Evolutionary conservation across 2,888 invertebrate species (phyloP).

Genomic region (Elegia similella): DNA sequence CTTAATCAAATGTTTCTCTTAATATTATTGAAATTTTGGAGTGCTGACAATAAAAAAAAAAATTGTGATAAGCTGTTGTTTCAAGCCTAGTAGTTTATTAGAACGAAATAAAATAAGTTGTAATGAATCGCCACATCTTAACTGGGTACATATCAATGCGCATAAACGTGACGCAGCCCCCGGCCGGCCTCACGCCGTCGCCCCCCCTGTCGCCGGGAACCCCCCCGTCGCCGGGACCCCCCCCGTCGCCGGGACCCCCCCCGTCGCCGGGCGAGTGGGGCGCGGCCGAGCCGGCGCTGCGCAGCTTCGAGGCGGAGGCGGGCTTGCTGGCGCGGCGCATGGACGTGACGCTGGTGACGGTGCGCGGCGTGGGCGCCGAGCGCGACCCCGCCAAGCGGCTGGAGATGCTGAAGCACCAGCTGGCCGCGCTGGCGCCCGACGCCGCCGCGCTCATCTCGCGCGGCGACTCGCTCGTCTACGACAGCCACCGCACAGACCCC

Average conservation of each 20-base stretch:
- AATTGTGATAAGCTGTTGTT: too few relatives aligned
- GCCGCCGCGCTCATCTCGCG: constrained; percentile 89
- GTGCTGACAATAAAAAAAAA: too few relatives aligned
- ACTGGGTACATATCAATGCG: too few relatives aligned
- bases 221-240: constrained; percentile 16
- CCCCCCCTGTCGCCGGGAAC: background rate
- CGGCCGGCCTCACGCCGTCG: too few relatives aligned
- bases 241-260: constrained; percentile 15
- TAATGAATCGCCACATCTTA: too few relatives aligned
- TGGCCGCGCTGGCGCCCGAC: constrained; percentile 85
- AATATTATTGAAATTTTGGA: too few relatives aligned
- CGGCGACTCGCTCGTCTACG: constrained; percentile 88
- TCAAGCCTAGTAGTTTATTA: too few relatives aligned
- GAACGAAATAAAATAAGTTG: too few relatives aligned
- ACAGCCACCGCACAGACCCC: constrained; percentile 81
- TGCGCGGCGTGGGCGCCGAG: constrained; percentile 34
- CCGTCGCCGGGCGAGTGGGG: constrained; percentile 32
- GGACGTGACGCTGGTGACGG: constrained; percentile 29
- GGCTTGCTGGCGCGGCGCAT: constrained; percentile 51
- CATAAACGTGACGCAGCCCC: too few relatives aligned
- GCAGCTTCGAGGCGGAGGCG: constrained; percentile 41
- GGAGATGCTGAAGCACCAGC: constrained; percentile 83
- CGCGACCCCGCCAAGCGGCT: constrained; percentile 64
- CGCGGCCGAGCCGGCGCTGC: constrained; percentile 39
- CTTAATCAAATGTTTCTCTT: too few relatives aligned